phyloP scores from a whole-genome alignment of 2,888 invertebrate genomes.

The Drosophila silvestris region DNA sequence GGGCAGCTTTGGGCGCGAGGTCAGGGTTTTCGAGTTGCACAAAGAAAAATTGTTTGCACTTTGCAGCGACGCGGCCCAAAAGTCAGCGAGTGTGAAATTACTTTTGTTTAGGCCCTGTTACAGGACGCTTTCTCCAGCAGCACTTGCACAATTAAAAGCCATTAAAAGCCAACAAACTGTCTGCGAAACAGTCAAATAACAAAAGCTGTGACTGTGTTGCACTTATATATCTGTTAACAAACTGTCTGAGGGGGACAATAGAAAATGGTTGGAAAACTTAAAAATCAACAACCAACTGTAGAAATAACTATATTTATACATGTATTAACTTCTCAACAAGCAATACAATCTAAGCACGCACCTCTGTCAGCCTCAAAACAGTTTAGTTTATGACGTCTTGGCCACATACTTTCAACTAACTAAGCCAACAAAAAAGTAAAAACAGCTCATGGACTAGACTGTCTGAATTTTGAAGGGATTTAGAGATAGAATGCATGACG shows the following conservation, averaged over 20 bases:
- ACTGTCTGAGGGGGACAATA: background rate
- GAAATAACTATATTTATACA: background rate
- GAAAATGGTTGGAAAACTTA: background rate
- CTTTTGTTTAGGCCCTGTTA: constrained; percentile 70
- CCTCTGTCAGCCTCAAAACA: constrained; percentile 4
- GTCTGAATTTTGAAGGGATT: background rate
- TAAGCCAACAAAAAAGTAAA: constrained; percentile 9
- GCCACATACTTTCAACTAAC: constrained; percentile 32
- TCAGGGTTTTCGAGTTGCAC: constrained; percentile 34
- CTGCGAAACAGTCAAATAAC: constrained; percentile 55
- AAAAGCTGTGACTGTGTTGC: constrained; percentile 19
- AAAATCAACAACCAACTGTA: background rate
- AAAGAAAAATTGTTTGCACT: constrained; percentile 73
- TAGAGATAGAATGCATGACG: constrained; percentile 52
- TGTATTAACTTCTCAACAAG: background rate
- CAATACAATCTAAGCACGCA: constrained; percentile 12
- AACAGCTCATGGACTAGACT: constrained; percentile 18
- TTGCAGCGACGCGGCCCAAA: constrained; percentile 52
- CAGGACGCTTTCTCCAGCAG: constrained; percentile 11
- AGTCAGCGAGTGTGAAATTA: constrained; percentile 82
- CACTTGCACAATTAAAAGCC: constrained; percentile 75
- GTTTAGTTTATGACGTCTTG: constrained; percentile 35
- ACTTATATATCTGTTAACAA: constrained; percentile 5
- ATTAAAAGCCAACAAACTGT: constrained; percentile 77
- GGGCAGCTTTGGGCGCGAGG: constrained; percentile 15